Evolutionary conservation across 35 echinoderm and acorn worm species (phyloP).

Genomic region (Acanthaster planci): DNA sequence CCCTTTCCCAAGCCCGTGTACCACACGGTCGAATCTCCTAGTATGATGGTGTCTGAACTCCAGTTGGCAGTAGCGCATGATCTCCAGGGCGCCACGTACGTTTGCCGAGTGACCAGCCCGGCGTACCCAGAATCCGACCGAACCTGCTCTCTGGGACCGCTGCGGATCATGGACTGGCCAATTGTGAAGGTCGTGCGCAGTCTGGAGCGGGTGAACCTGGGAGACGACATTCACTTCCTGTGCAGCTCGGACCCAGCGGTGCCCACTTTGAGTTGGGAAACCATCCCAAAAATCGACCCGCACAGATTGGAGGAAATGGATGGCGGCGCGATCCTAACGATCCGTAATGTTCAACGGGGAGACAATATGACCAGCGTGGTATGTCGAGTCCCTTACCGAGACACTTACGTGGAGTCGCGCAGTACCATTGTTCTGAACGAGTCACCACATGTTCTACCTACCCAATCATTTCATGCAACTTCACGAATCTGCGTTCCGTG

Average conservation of each 20-base stretch:
- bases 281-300: not conserved
- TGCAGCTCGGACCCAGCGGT: not conserved
- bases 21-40: not conserved
- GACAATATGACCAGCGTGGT: constrained; percentile 5
- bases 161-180: constrained; percentile 1
- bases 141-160: not conserved
- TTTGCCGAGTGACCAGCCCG: not conserved
- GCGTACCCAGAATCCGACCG: not conserved
- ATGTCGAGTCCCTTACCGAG: not conserved
- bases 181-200: not conserved
- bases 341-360: not conserved
- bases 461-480: not conserved
- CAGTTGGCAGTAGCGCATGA: not conserved
- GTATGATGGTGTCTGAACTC: not conserved
- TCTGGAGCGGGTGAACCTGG: not conserved
- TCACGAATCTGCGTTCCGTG: not conserved
- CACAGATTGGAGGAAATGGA: not conserved
- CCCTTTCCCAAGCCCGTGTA: not conserved
- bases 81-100: not conserved
- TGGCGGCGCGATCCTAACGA: not conserved
- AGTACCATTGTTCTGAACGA: not conserved
- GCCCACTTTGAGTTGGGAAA: not conserved
- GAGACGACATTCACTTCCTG: constrained; percentile 7
- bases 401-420: not conserved
- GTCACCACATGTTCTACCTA: not conserved